phyloP scores from a whole-genome alignment of 1,140 invertebrate genomes.

The Scaptomyza pallida region DNA sequence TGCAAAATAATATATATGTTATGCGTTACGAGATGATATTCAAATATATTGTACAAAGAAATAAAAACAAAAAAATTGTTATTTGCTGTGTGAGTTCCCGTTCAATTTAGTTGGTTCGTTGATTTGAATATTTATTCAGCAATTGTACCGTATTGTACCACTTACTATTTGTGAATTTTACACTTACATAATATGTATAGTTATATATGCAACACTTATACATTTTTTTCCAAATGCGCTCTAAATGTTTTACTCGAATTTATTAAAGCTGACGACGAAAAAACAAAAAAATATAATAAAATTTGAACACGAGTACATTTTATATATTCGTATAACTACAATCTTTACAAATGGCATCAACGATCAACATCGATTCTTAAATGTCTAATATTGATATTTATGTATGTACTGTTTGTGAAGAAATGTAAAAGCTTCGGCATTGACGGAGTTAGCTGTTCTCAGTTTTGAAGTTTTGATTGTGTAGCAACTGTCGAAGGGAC shows the following conservation, averaged over 20 bases:
- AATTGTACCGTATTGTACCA: conserved; percentile 17
- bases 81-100: conserved; percentile 72
- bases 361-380: background rate
- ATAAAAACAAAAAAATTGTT: too few species aligned
- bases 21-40: conserved; percentile 44
- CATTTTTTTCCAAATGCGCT: conserved; percentile 44
- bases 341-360: conserved; percentile 25
- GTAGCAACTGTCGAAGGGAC: conserved; percentile 69
- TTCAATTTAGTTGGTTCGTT: conserved; percentile 66
- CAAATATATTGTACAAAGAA: conserved; percentile 46
- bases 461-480: conserved; percentile 23
- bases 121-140: conserved; percentile 48
- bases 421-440: conserved; percentile 33
- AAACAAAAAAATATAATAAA: too few species aligned
- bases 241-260: conserved; percentile 63
- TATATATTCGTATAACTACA: background rate
- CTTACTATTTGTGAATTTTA: conserved; percentile 20
- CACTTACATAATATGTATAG: conserved; percentile 13
- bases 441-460: conserved; percentile 31
- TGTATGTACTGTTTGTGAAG: conserved; percentile 31
- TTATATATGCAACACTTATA: conserved; percentile 22
- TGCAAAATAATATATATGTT: conserved; percentile 21
- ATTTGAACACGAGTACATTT: conserved; percentile 1
- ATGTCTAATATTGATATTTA: conserved; percentile 4
- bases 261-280: conserved; percentile 27